Evolutionary conservation across 1,140 invertebrate genomes (phyloP), one percentile per base, ranked within the genome.

Genomic region (Nasonia giraulti): DNA sequence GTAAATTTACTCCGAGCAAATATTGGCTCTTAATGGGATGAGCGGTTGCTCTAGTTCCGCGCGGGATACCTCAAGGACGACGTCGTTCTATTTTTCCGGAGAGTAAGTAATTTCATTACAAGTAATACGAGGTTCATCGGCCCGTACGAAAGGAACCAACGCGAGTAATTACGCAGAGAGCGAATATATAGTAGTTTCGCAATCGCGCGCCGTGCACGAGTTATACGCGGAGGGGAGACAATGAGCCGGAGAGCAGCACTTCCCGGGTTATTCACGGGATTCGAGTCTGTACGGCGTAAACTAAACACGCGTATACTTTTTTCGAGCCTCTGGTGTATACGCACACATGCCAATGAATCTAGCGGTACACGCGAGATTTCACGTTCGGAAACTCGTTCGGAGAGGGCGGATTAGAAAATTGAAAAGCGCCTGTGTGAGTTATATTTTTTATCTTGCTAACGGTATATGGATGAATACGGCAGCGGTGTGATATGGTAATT

Each of bases 241-340:
- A 81, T 81, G 68, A 73, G 68, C 27, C 68, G 27, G 37, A 40
- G 17, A n/a, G 80, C 44, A 73, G 80, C 44, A 73, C 66, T 73
- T 81, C 80, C 80, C 68, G 80, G 80, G 73, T 81, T 81, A 81
- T 81, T 81, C 80, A 81, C 27, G 23, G 23, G 12, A n/a, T 37
- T 37, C 33, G 31, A 2, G 20, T 33, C 12, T 80, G 27, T 27
- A 66, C 6, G 50, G 33, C 66, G 66, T 80, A 80, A 80, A 71
- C 66, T 37, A 37, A 37, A 80, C 17, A n/a, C 12, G 71, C 37
- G 78, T 47, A 11, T n/a, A 14, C 27, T 71, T 31, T n/a, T 44
- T 33, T 75, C 73, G 37, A 37, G 73, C 68, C 17, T 31, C 14
- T 20, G 17, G 55, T 31, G 8, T 71, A 71, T 27, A 27, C 33